Base-by-base conservation (phyloP, 2,113 vertebrate genomes). In the Sula dactylatra region DNA sequence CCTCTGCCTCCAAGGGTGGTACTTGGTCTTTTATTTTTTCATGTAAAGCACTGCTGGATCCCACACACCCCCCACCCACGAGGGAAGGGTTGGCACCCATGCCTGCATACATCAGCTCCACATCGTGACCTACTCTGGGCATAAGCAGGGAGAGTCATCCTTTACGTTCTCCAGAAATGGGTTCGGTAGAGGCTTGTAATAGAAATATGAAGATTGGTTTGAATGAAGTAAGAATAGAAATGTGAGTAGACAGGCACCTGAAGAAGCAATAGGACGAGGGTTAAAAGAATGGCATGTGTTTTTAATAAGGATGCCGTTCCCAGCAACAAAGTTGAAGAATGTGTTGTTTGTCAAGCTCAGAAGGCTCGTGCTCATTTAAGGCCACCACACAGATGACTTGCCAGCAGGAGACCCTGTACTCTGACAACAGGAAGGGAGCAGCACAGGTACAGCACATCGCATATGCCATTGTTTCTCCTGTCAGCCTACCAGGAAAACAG, bases 111-210 rank as follows among this genome's bases (percentile, higher is more conserved):
- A n/a, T 38, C 66, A 80, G 54, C 89, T 81, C 40, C 7, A 10
- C 0, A 0, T 22, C 16, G 58, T 52, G 65, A 40, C 0, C 0
- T 27, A 4, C 25, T 77, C 18, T 27, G 44, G 54, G 34, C 0
- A 0, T 11, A 26, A 42, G 21, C 55, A 71, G 73, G 44, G 16
- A 67, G 18, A 88, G 52, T 6, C 49, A 36, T 29, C 36, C 64
- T 73, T 91, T 45, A 38, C 42, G 59, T 47, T 67, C 50, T 67
- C 59, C 67, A 67, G 72, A 54, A 92, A 13, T 13, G 38, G 22
- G 21, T 49, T 92, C 7, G 9, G 54, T 16, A 52, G 69, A 38
- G 72, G 50, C 45, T n/a, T 18, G 54, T 59, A 47, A 40, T 8
- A 56, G 40, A 61, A 73, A 56, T 7, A 24, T 2, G 0, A 42